Evolutionary conservation across 2,113 vertebrate species (phyloP).

Genomic region (Ivindomyrus marchei): DNA sequence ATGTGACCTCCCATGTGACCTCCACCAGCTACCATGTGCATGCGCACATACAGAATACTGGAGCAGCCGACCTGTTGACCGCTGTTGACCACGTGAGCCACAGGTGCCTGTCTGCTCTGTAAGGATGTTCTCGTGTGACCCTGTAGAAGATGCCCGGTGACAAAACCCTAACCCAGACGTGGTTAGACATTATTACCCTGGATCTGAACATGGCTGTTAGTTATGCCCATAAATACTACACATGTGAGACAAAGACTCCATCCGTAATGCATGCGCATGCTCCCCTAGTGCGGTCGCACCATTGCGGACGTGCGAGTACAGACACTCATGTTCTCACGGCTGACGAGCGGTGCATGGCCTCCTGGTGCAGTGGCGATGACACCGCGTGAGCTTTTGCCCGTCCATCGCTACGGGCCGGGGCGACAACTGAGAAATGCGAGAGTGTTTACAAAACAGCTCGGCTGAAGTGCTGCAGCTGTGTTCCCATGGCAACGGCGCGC

Average conservation of each 20-base stretch:
- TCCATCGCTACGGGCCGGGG: neutral
- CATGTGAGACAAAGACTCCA: neutral
- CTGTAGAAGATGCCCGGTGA: too few species aligned
- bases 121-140: neutral
- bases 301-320: neutral
- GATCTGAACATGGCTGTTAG: neutral
- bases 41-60: neutral
- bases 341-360: neutral
- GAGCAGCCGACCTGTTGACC: neutral
- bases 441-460: constrained; percentile 31
- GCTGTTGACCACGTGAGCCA: neutral
- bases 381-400: neutral
- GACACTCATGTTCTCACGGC: too few species aligned
- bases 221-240: neutral
- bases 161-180: neutral
- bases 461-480: constrained; percentile 47
- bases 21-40: neutral
- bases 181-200: neutral
- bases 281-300: neutral
- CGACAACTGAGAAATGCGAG: neutral
- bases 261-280: neutral
- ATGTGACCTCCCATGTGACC: neutral
- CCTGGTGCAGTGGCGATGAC: neutral
- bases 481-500: constrained; percentile 58
- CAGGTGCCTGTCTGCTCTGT: neutral